Evolutionary conservation across 2,888 invertebrate species (phyloP), one percentile per base, ranked within the genome.

Genomic region (Phyto melanocephala): DNA sequence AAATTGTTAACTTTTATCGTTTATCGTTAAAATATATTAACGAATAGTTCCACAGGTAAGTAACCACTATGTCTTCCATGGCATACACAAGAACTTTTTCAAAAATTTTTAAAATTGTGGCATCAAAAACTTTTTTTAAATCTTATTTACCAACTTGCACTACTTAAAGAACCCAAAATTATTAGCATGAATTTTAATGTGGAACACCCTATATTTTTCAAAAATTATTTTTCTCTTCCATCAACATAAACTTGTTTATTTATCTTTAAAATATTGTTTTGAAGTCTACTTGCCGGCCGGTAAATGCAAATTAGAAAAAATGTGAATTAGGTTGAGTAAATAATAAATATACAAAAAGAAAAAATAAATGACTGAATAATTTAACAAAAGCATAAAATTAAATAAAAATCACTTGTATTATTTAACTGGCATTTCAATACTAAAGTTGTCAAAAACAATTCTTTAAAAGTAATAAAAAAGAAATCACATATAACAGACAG

Each of bases 241-340:
- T 45, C 22, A 15, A 33, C 22, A 22, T 45, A 37, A 22, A 40
- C 22, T 80, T 63, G 35, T 62, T 74, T 60, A 65, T 56, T 63
- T 62, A 22, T 28, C 60, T 65, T 22, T 1, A 6, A 10, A 47
- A 52, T 65, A 37, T 74, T 54, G 35, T 65, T 70, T 70, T 58
- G n/a, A 58, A 35, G 42, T 42, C 22, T 63, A 37, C 75, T 75
- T 67, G 54, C 82, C 82, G 82, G 82, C 78, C 82, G 82, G 78
- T 24, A 60, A 60, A 75, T 68, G 67, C 47, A 54, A 71, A 76
- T 81, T 60, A 24, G 13, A 17, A 62, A 42, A 17, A 62, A 40
- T 35, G 3, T 68, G 24, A 68, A 15, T 52, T 11, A 40, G 42
- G 15, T 54, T 56, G 11, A 22, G 52, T 40, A 54, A 67, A 28